A percentile compares a stretch with the other conserved stretches of the same genome.
These are phyloP conservation scores for Orthosia gracilis DNA, from an alignment of 2,888 invertebrate genomes.

Conservation along the genomic window DNA sequence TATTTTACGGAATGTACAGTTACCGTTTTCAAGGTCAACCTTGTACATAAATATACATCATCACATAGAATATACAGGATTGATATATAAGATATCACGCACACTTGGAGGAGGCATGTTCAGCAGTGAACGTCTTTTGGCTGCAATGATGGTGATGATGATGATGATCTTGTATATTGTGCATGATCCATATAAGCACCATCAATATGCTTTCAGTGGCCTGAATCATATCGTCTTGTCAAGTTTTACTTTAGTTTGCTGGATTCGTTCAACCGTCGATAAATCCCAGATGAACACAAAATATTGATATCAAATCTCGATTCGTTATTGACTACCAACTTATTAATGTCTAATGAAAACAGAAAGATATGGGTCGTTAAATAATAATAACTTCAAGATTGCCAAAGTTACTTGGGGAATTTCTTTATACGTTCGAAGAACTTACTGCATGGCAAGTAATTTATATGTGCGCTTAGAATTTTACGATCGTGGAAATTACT, in stretches of 20 bases:
- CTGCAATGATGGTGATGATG: no score
- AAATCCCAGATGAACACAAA: slow-evolving; percentile 2
- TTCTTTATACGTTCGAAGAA: slow-evolving; percentile 62
- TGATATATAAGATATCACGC: no score
- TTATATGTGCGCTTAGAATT: slow-evolving; percentile 61
- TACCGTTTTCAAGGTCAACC: no score
- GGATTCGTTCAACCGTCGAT: no score
- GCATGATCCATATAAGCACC: no score
- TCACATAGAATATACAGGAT: no score
- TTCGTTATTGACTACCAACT: slow-evolving; percentile 27
- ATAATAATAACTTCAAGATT: slow-evolving; percentile 66
- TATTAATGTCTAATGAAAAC: slow-evolving; percentile 57
- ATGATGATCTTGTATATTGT: no score
- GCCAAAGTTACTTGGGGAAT: slow-evolving; percentile 66
- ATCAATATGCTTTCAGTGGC: no score
- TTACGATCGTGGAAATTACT: slow-evolving; percentile 67
- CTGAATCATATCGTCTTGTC: no score
- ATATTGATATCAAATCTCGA: slow-evolving; percentile 37
- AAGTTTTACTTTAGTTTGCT: not conserved
- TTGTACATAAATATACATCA: no score
- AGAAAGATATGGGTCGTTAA: slow-evolving; percentile 52
- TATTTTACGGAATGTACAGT: not conserved
- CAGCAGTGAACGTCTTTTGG: no score
- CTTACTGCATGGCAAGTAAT: slow-evolving; percentile 63
- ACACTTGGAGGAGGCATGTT: no score